These are phyloP conservation scores for Branchellion lobata DNA, from an alignment of 2,888 invertebrate genomes.

Conservation along the genomic window DNA sequence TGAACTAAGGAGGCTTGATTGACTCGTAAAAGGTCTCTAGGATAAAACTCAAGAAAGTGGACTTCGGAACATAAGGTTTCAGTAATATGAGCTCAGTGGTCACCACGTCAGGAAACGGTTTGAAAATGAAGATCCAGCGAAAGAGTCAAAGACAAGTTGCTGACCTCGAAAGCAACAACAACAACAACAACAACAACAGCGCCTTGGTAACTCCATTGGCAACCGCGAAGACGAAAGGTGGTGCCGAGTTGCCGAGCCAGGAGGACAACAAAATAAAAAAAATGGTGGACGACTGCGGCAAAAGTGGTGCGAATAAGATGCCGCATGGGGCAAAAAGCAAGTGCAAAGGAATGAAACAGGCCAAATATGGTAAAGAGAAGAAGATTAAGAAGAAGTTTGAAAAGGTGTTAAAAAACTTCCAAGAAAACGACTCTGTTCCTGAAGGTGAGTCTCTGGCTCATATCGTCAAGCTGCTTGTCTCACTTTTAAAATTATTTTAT, in stretches of 20 bases:
- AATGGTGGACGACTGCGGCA: background rate
- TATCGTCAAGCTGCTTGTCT: too few relatives aligned
- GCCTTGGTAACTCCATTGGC: background rate
- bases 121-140: slow-evolving; percentile 37
- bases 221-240: background rate
- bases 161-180: background rate
- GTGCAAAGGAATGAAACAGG: slow-evolving; percentile 25
- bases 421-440: background rate
- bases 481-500: too few relatives aligned
- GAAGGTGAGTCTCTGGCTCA: background rate
- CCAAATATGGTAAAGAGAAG: slow-evolving; percentile 26
- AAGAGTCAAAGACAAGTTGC: slow-evolving; percentile 13
- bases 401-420: background rate
- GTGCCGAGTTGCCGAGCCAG: too few relatives aligned
- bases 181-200: background rate
- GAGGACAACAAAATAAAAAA: slow-evolving; percentile 4
- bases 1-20: too few relatives aligned
- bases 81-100: slow-evolving; percentile 37
- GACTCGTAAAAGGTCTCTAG: too few relatives aligned
- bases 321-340: slow-evolving; percentile 8
- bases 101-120: slow-evolving; percentile 36
- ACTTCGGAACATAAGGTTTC: too few relatives aligned
- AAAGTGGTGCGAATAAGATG: background rate
- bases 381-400: slow-evolving; percentile 28
- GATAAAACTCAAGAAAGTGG: too few relatives aligned